Evolutionary conservation across 2,113 vertebrate genomes (phyloP), one percentile per base, ranked within the genome.

Genomic region (Girardinichthys multiradiatus): DNA sequence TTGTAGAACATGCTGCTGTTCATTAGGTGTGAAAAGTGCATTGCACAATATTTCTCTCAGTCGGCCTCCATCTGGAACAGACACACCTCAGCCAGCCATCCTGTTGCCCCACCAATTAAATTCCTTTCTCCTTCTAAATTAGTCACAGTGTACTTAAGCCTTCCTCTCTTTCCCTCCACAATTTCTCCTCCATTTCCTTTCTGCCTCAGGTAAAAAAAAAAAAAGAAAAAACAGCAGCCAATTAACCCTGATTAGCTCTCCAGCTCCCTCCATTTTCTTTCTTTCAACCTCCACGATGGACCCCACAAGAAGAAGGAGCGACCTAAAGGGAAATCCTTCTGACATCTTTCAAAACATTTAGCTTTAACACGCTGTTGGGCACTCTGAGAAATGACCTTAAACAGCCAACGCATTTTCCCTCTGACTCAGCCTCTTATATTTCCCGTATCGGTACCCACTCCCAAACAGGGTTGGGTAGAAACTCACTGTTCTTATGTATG

Each of bases 241-340:
- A 94, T 94, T 94, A 93, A 93, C 92, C 93, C 90, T 28, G 87
- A 94, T 95, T 94, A 94, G 89, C 76, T 68, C 76, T 74, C 69
- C 54, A 71, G 61, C 84, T 86, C 86, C 84, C 70, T 37, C 54
- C 79, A 73, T 73, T 37, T 28, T 78, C 64, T 45, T 28, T 59
- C 81, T 85, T 88, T 91, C 79, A 86, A 90, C 82, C 73, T 45
- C 67, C 31, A 76, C 0, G 1, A 27, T 2, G 2, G 71, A 63
- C 87, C 84, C 78, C 79, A 81, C 83, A 72, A 79, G 82, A 79
- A 64, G 63, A 84, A 60, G 26, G 59, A 33, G 33, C 59, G 57
- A 30, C 42, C 68, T 84, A 59, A 77, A 72, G 42, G 61, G 70
- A 85, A 54, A 65, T 17, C 39, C 14, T 28, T 80, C 68, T 39